Percentiles rank a stretch among this genome's conserved stretches.
phyloP scores from a whole-genome alignment of 1,140 invertebrate species.

The Pogonomyrmex californicus region DNA sequence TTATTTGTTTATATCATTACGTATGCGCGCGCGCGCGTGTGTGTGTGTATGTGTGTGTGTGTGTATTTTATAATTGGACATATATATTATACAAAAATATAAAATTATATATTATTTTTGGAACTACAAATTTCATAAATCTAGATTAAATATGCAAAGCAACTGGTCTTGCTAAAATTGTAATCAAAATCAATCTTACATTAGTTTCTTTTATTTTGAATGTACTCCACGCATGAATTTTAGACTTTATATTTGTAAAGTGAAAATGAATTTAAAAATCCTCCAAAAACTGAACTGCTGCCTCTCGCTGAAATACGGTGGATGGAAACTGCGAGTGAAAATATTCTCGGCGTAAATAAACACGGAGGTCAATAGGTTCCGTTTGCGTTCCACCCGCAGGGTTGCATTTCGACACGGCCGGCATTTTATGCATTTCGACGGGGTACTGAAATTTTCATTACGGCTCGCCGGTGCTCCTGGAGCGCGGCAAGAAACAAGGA shows the following conservation, averaged over 20 bases:
- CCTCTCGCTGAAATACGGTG: conserved; percentile 7
- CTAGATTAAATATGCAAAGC: background rate
- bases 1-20: background rate
- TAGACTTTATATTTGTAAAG: background rate
- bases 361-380: conserved; percentile 39
- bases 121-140: too few species aligned
- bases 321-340: conserved; percentile 30
- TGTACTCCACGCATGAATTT: background rate
- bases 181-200: background rate
- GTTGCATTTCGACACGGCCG: conserved; percentile 45
- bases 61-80: too few species aligned
- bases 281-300: background rate
- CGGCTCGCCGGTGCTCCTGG: conserved; percentile 31
- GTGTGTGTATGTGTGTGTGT: background rate
- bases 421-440: conserved; percentile 57
- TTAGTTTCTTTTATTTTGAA: background rate
- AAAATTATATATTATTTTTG: background rate
- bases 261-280: conserved; percentile 21
- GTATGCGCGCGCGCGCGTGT: background rate
- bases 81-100: background rate
- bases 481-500: conserved; percentile 54
- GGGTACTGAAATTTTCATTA: conserved; percentile 59
- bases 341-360: conserved; percentile 43
- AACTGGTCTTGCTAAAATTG: background rate
- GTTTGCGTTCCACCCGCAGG: conserved; percentile 41